Conservation (phyloP, 2,113 vertebrate species). For the Clarias macrocephalus region DNA sequence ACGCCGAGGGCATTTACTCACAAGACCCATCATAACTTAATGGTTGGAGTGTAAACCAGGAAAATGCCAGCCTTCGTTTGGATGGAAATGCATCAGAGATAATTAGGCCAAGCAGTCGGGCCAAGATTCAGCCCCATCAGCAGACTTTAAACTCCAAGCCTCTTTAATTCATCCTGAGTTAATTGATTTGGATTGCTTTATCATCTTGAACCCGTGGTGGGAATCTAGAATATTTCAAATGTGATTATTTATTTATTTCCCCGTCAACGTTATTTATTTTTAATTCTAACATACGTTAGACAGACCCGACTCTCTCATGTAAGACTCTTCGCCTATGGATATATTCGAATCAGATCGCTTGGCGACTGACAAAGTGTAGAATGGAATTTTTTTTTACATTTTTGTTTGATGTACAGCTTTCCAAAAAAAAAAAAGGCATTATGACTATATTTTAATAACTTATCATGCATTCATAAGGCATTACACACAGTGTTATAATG, state of each 20-base stretch:
- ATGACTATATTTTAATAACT: too few relatives aligned
- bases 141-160: not conserved
- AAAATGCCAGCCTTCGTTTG: conserved; percentile 69
- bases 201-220: not conserved
- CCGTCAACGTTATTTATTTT: too few relatives aligned
- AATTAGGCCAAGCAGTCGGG: conserved; percentile 61
- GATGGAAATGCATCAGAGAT: conserved; percentile 65
- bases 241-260: not conserved
- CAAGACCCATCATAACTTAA: conserved; percentile 70
- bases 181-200: conserved; percentile 12
- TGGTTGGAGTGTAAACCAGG: conserved; percentile 70
- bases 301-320: not conserved
- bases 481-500: too few relatives aligned
- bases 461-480: too few relatives aligned
- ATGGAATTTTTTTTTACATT: too few relatives aligned
- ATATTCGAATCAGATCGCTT: not conserved
- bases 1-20: conserved; percentile 70
- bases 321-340: not conserved
- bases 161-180: not conserved
- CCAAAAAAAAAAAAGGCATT: too few relatives aligned
- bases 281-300: not conserved
- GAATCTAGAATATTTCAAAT: not conserved
- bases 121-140: conserved; percentile 54
- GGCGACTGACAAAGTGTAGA: too few relatives aligned
- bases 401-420: too few relatives aligned